Conservation (phyloP, 1,140 invertebrate species). For the Lordiphosa mommai region DNA sequence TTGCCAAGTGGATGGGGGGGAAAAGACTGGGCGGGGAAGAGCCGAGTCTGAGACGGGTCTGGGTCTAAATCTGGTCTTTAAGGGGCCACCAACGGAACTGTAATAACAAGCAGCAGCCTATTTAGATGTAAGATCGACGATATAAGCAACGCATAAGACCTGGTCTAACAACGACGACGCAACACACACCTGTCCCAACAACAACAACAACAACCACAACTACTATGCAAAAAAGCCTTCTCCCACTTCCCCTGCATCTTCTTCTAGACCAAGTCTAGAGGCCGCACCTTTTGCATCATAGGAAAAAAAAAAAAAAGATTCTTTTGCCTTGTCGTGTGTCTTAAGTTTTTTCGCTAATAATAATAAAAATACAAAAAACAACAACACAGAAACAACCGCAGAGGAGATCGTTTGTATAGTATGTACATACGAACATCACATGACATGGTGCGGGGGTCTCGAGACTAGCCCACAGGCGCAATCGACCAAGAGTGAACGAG, state of each 20-base stretch:
- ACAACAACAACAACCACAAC: slow-evolving; percentile 29
- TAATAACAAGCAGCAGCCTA: slow-evolving; percentile 52
- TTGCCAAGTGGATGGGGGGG: slow-evolving; percentile 30
- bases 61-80: slow-evolving; percentile 10
- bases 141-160: slow-evolving; percentile 26
- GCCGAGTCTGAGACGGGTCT: slow-evolving; percentile 17
- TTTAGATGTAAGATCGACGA: slow-evolving; percentile 69
- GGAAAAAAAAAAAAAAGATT: not conserved
- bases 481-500: not conserved
- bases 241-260: not conserved
- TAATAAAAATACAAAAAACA: slow-evolving; percentile 28
- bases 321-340: slow-evolving; percentile 37
- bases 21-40: not conserved
- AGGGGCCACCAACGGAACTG: slow-evolving; percentile 35
- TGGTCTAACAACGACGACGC: not conserved
- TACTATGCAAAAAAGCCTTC: slow-evolving; percentile 49
- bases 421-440: slow-evolving; percentile 59
- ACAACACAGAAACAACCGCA: slow-evolving; percentile 12
- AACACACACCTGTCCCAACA: slow-evolving; percentile 55
- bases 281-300: slow-evolving; percentile 35
- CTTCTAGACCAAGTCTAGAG: slow-evolving; percentile 5
- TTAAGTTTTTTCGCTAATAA: slow-evolving; percentile 42
- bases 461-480: slow-evolving; percentile 44
- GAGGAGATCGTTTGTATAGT: slow-evolving; percentile 22
- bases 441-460: slow-evolving; percentile 59